Percentiles rank a stretch among this genome's conserved stretches.
These are phyloP conservation scores for Calcarius ornatus DNA, from an alignment of 2,113 vertebrate genomes.

Conservation along the genomic window DNA sequence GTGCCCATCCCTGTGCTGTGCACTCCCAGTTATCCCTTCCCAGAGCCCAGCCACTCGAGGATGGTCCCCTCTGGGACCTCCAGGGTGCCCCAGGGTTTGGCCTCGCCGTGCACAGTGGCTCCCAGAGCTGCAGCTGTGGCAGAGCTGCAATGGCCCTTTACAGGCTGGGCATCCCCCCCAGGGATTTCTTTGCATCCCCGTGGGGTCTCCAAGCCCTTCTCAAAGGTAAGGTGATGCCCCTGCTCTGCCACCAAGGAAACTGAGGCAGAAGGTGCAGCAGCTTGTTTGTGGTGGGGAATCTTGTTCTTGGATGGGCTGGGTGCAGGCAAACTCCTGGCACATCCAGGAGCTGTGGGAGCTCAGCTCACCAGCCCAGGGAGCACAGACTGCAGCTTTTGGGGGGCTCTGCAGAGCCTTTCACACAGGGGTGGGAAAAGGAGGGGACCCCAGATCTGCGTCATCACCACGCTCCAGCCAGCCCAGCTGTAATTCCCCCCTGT, in stretches of 20 bases:
- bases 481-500: neutral
- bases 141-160: neutral
- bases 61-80: neutral
- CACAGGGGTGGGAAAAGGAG: neutral
- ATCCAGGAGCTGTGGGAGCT: neutral
- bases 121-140: neutral
- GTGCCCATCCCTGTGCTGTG: neutral
- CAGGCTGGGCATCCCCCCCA: neutral
- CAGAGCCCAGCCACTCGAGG: accelerated
- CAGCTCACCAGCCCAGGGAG: neutral
- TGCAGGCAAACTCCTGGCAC: neutral
- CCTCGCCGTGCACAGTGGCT: accelerated
- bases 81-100: neutral
- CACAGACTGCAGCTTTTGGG: accelerated
- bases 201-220: neutral
- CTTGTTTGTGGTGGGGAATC: neutral
- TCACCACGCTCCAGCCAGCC: accelerated
- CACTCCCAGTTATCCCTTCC: neutral
- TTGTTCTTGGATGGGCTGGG: neutral
- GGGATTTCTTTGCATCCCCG: neutral
- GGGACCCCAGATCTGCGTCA: accelerated
- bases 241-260: neutral
- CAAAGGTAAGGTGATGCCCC: neutral
- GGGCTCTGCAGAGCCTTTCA: neutral
- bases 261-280: neutral